Evolutionary conservation across 2,888 invertebrate species (phyloP).

Genomic region (Cryptus viduatorius): DNA sequence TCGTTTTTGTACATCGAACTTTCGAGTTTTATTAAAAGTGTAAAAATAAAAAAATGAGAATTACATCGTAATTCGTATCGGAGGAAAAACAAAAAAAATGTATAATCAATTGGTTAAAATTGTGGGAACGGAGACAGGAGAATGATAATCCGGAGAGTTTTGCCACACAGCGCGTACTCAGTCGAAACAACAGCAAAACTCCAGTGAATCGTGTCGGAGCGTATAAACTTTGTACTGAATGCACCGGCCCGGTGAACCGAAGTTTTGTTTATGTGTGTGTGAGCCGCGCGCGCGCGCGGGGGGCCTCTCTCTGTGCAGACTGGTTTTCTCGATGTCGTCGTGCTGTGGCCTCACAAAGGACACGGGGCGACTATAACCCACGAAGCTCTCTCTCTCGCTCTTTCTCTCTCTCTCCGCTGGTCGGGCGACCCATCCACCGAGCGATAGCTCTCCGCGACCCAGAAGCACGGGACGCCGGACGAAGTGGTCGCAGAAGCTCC

Average conservation of each 20-base stretch:
- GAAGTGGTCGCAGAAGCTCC: background rate
- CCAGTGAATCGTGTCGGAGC: constrained; percentile 44
- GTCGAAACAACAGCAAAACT: constrained; percentile 42
- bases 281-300: background rate
- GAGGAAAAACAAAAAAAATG: background rate
- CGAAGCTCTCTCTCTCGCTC: constrained; percentile 17
- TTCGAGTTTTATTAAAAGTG: background rate
- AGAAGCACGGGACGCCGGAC: constrained; percentile 18
- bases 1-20: background rate
- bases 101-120: background rate
- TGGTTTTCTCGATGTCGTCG: constrained; percentile 16
- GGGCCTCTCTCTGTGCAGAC: background rate
- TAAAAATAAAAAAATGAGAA: background rate
- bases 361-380: constrained; percentile 12
- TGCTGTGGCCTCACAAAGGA: constrained; percentile 54
- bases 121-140: background rate
- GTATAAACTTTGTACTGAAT: constrained; percentile 48
- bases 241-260: constrained; percentile 2
- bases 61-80: background rate
- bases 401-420: background rate
- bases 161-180: background rate
- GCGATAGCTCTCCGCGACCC: constrained; percentile 44
- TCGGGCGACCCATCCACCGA: constrained; percentile 13
- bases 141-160: constrained; percentile 13
- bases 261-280: background rate